Evolutionary conservation across 2,113 vertebrate species (phyloP).

Genomic region (Coracopsis vasa): DNA sequence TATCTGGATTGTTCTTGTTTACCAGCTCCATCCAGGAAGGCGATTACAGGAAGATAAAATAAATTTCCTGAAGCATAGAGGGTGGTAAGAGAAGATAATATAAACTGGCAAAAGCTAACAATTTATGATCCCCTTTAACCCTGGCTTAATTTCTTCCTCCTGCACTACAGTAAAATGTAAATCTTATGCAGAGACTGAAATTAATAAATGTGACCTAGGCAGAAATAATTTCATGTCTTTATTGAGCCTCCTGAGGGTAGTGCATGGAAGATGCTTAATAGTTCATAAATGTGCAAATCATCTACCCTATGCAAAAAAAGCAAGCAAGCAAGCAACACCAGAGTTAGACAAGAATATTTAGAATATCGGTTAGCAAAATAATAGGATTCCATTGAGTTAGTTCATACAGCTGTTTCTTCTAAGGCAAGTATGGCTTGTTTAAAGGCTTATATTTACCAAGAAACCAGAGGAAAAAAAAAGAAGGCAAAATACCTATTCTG

Average conservation of each 20-base stretch:
- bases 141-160: conserved; percentile 34
- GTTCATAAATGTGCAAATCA: conserved; percentile 55
- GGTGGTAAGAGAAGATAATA: conserved; percentile 7
- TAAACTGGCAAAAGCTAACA: conserved; percentile 27
- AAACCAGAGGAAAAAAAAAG: background rate
- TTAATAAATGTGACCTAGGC: conserved; percentile 53
- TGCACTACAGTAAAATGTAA: conserved; percentile 49
- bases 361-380: background rate
- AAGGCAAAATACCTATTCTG: background rate
- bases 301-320: background rate
- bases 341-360: background rate
- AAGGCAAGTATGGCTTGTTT: background rate
- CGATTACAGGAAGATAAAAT: conserved; percentile 67
- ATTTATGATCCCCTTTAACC: conserved; percentile 45
- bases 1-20: conserved; percentile 62
- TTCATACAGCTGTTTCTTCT: background rate
- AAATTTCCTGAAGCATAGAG: conserved; percentile 37
- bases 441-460: background rate
- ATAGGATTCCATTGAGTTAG: background rate
- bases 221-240: conserved; percentile 62
- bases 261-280: conserved; percentile 34
- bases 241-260: conserved; percentile 26
- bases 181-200: conserved; percentile 52
- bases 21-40: background rate
- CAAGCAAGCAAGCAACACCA: background rate